Percentiles rank a stretch among this genome's conserved stretches.
Evolutionary conservation across 1,140 invertebrate genomes (phyloP).

Genomic region (Polypedilum vanderplanki): DNA sequence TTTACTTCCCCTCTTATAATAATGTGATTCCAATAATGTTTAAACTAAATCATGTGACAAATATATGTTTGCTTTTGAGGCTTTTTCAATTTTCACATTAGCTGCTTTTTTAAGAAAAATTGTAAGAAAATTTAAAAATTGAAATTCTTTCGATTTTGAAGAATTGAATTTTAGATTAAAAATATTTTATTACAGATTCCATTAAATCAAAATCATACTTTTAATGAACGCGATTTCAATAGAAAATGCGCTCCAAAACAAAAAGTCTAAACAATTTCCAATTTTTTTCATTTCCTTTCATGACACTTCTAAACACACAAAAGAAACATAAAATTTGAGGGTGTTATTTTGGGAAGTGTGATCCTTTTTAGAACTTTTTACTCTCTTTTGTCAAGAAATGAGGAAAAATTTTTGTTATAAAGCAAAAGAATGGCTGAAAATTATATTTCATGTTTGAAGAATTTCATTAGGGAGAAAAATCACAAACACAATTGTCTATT

Average conservation of each 20-base stretch:
- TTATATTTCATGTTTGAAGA: neutral
- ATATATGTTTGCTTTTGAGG: neutral
- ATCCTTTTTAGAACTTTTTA: neutral
- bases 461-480: neutral
- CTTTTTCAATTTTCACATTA: too few relatives aligned
- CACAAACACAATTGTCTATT: neutral
- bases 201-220: too few relatives aligned
- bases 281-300: neutral
- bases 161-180: too few relatives aligned
- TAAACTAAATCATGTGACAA: constrained; percentile 19
- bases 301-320: neutral
- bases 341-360: neutral
- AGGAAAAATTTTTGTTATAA: neutral
- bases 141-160: too few relatives aligned
- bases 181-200: too few relatives aligned
- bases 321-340: neutral
- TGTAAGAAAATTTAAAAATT: too few relatives aligned
- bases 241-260: too few relatives aligned
- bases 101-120: too few relatives aligned
- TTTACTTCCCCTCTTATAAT: neutral
- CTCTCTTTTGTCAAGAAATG: neutral
- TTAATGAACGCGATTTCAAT: too few relatives aligned
- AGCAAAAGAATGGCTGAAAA: neutral
- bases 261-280: neutral
- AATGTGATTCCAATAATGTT: constrained; percentile 15